Conservation (phyloP, 2,113 vertebrate species). For the Herpailurus yagouaroundi region DNA sequence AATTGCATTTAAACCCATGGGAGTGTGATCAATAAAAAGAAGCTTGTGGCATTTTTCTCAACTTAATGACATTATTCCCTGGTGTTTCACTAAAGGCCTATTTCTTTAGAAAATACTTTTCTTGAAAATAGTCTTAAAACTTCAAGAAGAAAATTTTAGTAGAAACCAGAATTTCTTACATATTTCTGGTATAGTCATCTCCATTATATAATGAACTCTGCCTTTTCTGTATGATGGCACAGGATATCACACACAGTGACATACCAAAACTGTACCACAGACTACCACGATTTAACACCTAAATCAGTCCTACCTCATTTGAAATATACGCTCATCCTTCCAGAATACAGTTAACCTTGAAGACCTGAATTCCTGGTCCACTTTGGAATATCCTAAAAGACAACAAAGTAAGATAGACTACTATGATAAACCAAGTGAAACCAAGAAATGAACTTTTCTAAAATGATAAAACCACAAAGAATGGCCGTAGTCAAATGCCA, state of each 20-base stretch:
- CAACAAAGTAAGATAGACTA: neutral
- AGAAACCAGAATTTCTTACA: slow-evolving; percentile 11
- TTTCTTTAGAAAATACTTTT: slow-evolving; percentile 48
- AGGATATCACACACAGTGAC: neutral
- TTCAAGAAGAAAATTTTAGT: slow-evolving; percentile 20
- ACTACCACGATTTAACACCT: neutral
- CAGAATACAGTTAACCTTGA: neutral
- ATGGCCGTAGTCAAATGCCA: neutral
- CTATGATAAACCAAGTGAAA: neutral
- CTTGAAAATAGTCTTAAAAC: slow-evolving; percentile 48
- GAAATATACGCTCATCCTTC: neutral
- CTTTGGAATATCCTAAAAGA: neutral
- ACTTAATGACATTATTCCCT: slow-evolving; percentile 48
- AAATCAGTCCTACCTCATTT: neutral
- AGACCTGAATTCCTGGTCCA: neutral
- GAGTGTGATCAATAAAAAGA: slow-evolving; percentile 57
- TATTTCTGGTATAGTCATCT: neutral
- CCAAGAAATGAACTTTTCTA: neutral
- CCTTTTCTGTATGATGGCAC: neutral
- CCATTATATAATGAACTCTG: neutral
- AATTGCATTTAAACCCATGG: slow-evolving; percentile 20
- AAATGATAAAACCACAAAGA: neutral
- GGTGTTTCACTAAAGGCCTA: neutral
- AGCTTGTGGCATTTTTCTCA: slow-evolving; percentile 58
- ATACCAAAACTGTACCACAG: neutral